Evolutionary conservation across 1,140 invertebrate species (phyloP).

Genomic region (Nasonia longicornis): DNA sequence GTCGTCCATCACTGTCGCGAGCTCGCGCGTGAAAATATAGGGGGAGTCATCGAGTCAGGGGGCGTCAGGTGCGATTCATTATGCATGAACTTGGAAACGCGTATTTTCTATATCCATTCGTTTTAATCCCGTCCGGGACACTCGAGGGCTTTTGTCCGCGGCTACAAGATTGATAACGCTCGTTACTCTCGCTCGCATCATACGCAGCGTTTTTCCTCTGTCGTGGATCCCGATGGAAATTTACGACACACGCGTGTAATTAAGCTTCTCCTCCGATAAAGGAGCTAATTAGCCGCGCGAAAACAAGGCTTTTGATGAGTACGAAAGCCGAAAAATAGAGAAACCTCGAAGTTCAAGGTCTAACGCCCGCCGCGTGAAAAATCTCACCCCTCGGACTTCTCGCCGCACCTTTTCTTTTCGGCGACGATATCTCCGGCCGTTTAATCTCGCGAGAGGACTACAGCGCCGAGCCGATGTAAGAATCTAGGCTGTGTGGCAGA

Average conservation of each 20-base stretch:
- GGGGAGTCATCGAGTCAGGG: not conserved
- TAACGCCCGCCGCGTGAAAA: not conserved
- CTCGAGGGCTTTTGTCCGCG: not conserved
- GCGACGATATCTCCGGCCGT: not conserved
- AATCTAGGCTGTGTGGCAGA: not conserved
- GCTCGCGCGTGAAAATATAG: slow-evolving; percentile 21
- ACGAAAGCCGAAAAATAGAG: not conserved
- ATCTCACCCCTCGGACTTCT: not conserved
- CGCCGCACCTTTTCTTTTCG: not conserved
- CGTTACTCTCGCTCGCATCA: not conserved
- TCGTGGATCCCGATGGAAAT: no score
- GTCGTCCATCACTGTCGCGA: slow-evolving; percentile 54
- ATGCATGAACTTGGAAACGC: slow-evolving; percentile 36
- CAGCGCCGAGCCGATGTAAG: not conserved
- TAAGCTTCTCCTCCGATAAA: no score
- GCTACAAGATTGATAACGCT: slow-evolving; percentile 14
- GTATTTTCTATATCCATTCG: not conserved
- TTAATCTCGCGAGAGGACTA: not conserved
- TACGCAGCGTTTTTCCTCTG: no score
- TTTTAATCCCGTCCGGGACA: not conserved
- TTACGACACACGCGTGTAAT: no score
- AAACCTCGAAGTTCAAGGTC: slow-evolving; percentile 1
- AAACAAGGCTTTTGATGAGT: no score
- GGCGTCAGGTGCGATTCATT: slow-evolving; percentile 21
- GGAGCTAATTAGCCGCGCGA: no score